phyloP scores from a whole-genome alignment of 2,113 vertebrate species.

The Strigops habroptila region DNA sequence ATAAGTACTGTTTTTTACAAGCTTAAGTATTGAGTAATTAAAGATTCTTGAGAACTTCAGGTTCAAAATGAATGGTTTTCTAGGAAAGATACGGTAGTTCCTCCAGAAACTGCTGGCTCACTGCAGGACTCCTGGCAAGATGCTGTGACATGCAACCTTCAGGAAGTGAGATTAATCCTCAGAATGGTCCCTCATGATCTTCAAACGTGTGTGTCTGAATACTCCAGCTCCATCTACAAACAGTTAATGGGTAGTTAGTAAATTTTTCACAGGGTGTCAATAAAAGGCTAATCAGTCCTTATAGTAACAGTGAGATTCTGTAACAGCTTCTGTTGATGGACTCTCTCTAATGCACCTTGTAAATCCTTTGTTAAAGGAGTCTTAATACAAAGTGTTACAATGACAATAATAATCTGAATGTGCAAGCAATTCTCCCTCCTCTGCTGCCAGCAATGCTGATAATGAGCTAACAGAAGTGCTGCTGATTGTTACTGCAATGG shows the following conservation, averaged over 20 bases:
- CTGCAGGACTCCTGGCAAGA: not conserved
- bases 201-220: not conserved
- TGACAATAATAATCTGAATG: slow-evolving; percentile 39
- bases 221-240: not conserved
- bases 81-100: not conserved
- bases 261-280: not conserved
- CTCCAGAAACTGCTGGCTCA: not conserved
- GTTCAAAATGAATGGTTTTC: not conserved
- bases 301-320: not conserved
- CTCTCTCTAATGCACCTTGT: not conserved
- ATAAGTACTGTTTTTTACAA: not conserved
- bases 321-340: not conserved
- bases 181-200: not conserved
- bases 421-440: slow-evolving; percentile 35
- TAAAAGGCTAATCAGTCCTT: not conserved
- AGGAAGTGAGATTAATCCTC: not conserved
- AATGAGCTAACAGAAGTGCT: slow-evolving; percentile 59
- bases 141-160: not conserved
- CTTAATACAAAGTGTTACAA: slow-evolving; percentile 10
- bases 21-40: not conserved
- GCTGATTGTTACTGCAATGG: not conserved
- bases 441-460: not conserved
- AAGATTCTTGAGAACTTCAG: not conserved
- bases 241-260: not conserved
- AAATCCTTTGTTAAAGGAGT: slow-evolving; percentile 29